Base-by-base conservation (phyloP, 2,888 invertebrate species). In the Drosophila paranaensis region DNA sequence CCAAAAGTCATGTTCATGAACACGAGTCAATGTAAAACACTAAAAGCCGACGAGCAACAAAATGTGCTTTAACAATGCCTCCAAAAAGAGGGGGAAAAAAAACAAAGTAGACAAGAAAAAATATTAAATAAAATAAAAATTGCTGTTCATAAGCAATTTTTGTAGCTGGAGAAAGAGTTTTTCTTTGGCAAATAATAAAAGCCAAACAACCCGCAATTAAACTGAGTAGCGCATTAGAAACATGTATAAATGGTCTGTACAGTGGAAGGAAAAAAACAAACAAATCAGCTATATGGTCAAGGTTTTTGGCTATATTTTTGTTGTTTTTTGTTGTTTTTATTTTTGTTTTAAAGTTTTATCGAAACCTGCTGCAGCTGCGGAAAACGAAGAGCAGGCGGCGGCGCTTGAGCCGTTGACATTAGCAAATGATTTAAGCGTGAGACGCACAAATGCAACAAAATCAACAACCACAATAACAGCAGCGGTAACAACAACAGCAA, bases 271-370 rank as follows among this genome's bases (percentile, higher is more conserved):
- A 40, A 50, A 53, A 62, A 51, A 58, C 42, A 74, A 66, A 64
- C 66, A 79, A 78, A 74, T 74, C 69, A 63, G 69, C 42, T 69
- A 79, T 75, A 88, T 88, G 85, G 85, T 85, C 89, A 85, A 85
- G 85, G 89, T 88, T 87, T 81, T 65, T 40, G 72, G 13, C 53
- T 60, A 16, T 48, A 27, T 54, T n/a, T 48, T 46, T 37, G 50
- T 43, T 20, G 20, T 20, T 54, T n/a, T 48, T 46, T 37, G 50
- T 43, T 20, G 20, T 20, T 20, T 46, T 37, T 50, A 45, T 42
- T 16, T 43, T 43, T n/a, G 37, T 37, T 37, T 37, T 46, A 9
- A 16, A 39, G 20, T 27, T 40, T 65, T 54, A 53, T 61, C 60
- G 42, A 84, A 87, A 85, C 71, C 72, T 78, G 84, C 82, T 77